Conservation (phyloP, 2,888 invertebrate genomes). For the Candidula unifasciata region DNA sequence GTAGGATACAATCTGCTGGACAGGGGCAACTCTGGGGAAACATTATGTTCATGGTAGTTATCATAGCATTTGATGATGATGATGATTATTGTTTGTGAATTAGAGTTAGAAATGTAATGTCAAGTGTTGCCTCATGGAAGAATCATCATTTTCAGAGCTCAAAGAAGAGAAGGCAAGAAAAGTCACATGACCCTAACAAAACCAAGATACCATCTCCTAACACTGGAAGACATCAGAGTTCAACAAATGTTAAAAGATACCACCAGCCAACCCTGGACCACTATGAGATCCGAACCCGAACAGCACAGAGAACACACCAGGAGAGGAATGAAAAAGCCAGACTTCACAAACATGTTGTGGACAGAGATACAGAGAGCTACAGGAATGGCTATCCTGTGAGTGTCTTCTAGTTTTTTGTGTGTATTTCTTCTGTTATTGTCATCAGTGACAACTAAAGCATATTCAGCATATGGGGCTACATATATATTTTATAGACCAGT, state of each 20-base stretch:
- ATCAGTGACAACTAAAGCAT: too few relatives aligned
- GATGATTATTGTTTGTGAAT: too few relatives aligned
- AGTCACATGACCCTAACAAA: neutral
- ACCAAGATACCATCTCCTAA: neutral
- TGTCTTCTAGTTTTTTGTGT: neutral
- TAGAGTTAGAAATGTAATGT: too few relatives aligned
- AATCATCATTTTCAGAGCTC: neutral
- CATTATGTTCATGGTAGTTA: too few relatives aligned
- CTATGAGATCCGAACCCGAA: too few relatives aligned
- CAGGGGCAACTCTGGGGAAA: too few relatives aligned
- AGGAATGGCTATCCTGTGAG: conserved; percentile 50
- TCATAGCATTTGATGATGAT: too few relatives aligned
- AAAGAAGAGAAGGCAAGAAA: neutral
- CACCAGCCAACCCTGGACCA: neutral
- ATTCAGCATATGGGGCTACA: too few relatives aligned
- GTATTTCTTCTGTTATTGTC: neutral
- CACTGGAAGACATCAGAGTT: neutral
- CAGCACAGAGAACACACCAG: neutral
- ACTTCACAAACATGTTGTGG: neutral
- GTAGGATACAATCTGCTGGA: too few relatives aligned
- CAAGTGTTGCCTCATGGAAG: too few relatives aligned
- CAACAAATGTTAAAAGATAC: neutral
- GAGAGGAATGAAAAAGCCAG: neutral
- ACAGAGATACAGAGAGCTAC: conserved; percentile 41
- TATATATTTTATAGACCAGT: too few relatives aligned